These are phyloP conservation scores for Leptinotarsa rubiginosa DNA, from an alignment of 2,888 invertebrate species.

Conservation along the genomic window DNA sequence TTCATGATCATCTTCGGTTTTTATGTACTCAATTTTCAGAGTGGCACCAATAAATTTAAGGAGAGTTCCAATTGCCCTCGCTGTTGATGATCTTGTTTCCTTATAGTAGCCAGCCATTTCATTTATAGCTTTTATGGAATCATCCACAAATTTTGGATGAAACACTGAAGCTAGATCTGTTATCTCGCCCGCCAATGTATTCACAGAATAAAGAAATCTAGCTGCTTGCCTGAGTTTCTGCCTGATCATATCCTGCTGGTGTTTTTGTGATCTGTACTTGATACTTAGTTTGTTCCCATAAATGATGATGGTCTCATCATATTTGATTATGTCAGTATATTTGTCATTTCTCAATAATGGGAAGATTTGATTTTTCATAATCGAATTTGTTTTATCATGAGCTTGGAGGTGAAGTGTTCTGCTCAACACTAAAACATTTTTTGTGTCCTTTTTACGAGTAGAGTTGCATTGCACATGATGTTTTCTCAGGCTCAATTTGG, in stretches of 20 bases:
- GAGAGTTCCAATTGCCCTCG: constrained; percentile 42
- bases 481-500: constrained; percentile 17
- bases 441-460: constrained; percentile 20
- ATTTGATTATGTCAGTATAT: constrained; percentile 26
- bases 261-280: constrained; percentile 40
- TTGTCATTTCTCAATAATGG: constrained; percentile 23
- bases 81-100: constrained; percentile 39
- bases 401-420: constrained; percentile 24
- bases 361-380: constrained; percentile 21
- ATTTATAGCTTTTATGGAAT: constrained; percentile 39
- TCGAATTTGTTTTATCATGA: constrained; percentile 17
- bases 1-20: constrained; percentile 22
- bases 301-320: constrained; percentile 26
- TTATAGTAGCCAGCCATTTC: constrained; percentile 36
- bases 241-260: constrained; percentile 44
- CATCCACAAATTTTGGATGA: constrained; percentile 43
- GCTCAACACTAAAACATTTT: constrained; percentile 22
- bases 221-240: constrained; percentile 44
- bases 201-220: constrained; percentile 36
- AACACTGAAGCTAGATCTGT: constrained; percentile 45
- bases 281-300: constrained; percentile 29
- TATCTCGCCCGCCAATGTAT: constrained; percentile 30
- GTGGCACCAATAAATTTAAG: constrained; percentile 40
- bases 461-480: constrained; percentile 17
- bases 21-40: constrained; percentile 31